phyloP scores from a whole-genome alignment of 2,888 invertebrate genomes.

The Abrostola tripartita region DNA sequence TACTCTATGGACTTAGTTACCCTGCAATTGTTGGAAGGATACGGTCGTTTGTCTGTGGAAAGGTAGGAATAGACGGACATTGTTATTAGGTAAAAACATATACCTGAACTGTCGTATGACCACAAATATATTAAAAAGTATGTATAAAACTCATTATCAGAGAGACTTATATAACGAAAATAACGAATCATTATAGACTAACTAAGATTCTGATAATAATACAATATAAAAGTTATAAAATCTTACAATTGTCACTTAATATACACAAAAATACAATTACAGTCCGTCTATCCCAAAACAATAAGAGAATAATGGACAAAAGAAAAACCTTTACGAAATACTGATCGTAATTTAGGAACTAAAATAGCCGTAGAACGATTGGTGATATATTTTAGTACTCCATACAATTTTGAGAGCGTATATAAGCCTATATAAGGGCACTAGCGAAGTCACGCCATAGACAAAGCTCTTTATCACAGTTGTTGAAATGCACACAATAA shows the following conservation, averaged over 20 bases:
- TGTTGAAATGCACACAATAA: conserved; percentile 82
- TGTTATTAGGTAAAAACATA: conserved; percentile 10
- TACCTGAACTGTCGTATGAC: not conserved
- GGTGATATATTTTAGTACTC: conserved; percentile 51
- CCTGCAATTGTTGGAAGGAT: conserved; percentile 71
- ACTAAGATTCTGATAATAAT: conserved; percentile 2
- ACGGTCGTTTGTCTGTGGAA: conserved; percentile 65
- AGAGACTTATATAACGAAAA: conserved; percentile 2
- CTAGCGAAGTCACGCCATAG: conserved; percentile 74
- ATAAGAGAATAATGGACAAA: conserved; percentile 38
- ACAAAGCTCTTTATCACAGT: conserved; percentile 87
- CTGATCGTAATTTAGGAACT: conserved; percentile 87
- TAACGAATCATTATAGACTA: not conserved
- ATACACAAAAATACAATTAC: not conserved
- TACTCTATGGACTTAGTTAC: conserved; percentile 72
- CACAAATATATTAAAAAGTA: conserved; percentile 4
- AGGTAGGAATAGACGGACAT: conserved; percentile 47
- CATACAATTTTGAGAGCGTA: conserved; percentile 57
- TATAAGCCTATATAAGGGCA: conserved; percentile 44
- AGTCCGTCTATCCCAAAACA: conserved; percentile 45
- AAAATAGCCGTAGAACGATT: conserved; percentile 74
- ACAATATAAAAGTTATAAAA: not conserved
- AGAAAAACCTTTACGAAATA: conserved; percentile 75
- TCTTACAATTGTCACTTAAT: conserved; percentile 1
- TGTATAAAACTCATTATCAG: conserved; percentile 5